Evolutionary conservation across 2,888 invertebrate genomes (phyloP).

Genomic region (Zaprionus bogoriensis): DNA sequence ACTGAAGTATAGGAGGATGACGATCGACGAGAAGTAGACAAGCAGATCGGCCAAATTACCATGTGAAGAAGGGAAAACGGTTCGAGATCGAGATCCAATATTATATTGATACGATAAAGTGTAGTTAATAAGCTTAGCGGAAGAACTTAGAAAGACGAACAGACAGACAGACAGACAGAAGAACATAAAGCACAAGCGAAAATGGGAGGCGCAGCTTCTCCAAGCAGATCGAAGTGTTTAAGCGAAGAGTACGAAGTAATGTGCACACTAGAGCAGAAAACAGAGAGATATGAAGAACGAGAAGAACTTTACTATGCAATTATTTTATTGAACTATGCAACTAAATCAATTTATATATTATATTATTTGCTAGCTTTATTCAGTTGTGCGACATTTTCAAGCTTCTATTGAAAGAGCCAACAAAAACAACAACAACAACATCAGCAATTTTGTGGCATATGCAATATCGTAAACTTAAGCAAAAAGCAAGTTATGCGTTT

Average conservation of each 20-base stretch:
- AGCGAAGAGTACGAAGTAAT: conserved; percentile 23
- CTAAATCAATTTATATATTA: conserved; percentile 15
- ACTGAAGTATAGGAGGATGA: conserved; percentile 14
- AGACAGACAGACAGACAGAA: not conserved
- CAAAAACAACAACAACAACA: conserved; percentile 5
- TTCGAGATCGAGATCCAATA: not conserved
- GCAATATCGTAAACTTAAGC: conserved; percentile 69
- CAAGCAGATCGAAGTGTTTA: conserved; percentile 33
- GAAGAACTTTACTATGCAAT: conserved; percentile 10
- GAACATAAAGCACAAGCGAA: conserved; percentile 26
- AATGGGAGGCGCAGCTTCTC: conserved; percentile 6
- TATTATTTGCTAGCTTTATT: conserved; percentile 57
- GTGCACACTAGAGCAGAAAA: conserved; percentile 25
- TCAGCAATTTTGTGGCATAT: conserved; percentile 64
- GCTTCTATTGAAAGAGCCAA: conserved; percentile 33
- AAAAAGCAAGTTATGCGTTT: conserved; percentile 22
- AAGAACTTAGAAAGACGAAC: conserved; percentile 20
- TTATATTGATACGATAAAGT: conserved; percentile 6
- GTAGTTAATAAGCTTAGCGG: conserved; percentile 44
- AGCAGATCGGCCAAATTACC: not conserved
- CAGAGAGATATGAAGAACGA: conserved; percentile 6
- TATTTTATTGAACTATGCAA: conserved; percentile 31
- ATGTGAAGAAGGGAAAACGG: too few species aligned
- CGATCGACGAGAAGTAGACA: conserved; percentile 12
- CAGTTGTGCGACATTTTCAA: conserved; percentile 49